These are phyloP conservation scores for Zalophus californianus DNA, from an alignment of 2,797 vertebrate species.

Conservation along the genomic window DNA sequence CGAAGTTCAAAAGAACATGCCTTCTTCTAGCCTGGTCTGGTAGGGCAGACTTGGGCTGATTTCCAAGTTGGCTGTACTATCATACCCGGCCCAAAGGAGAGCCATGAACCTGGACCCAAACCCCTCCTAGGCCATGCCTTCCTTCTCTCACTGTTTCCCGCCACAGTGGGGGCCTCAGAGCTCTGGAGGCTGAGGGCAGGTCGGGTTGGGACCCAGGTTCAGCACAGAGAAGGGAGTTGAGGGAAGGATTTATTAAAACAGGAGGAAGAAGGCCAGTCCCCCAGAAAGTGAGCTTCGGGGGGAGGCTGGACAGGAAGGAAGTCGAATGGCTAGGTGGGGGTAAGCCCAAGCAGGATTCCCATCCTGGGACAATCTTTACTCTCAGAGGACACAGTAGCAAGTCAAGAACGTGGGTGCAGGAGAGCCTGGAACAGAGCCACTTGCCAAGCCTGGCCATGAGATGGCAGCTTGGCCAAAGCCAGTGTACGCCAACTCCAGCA, in stretches of 20 bases:
- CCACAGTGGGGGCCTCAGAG: background rate
- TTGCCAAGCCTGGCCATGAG: background rate
- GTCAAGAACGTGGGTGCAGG: background rate
- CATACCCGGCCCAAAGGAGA: background rate
- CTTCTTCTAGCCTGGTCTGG: background rate
- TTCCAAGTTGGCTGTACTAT: background rate
- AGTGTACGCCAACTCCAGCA: background rate
- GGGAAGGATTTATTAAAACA: background rate
- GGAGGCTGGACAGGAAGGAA: background rate
- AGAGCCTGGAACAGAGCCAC: background rate
- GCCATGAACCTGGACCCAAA: background rate
- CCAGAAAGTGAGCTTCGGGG: background rate
- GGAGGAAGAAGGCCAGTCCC: background rate
- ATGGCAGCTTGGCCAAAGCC: background rate
- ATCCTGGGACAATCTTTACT: background rate
- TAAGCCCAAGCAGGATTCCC: background rate
- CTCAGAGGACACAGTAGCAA: background rate
- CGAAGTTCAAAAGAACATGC: background rate
- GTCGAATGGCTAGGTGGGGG: too few species aligned
- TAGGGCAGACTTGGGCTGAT: background rate
- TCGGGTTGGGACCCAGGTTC: background rate
- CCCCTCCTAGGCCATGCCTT: background rate
- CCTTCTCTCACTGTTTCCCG: background rate
- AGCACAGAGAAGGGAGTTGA: background rate
- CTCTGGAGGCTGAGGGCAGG: background rate